Evolutionary conservation across 1,140 invertebrate species (phyloP), one percentile per base, ranked within the genome.

Genomic region (Platyscapa corneri): DNA sequence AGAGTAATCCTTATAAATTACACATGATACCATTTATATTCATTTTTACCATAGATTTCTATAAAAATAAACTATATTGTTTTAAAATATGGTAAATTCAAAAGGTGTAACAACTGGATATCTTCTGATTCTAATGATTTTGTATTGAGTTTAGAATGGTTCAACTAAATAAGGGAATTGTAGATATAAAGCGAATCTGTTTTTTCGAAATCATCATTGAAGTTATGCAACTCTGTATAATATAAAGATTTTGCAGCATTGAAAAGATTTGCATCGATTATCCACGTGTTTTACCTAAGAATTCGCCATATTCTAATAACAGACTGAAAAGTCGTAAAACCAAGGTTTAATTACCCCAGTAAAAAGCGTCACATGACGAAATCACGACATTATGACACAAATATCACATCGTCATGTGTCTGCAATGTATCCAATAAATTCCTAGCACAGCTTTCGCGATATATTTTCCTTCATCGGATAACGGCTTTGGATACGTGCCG

Each of bases 11-110:
- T 16, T 67, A 67, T 30, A 34, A 34, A 67, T 67, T 67, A 34
- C 10, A 34, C 0, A 67, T 32, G 14, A 32, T 67, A 34, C 32
- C 0, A 67, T 67, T 14, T 34, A 30, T 3, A 3, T 16, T 60
- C 27, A 1, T 60, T 67, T 34, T 67, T 20, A 34, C 16, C 32
- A 16, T 34, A 16, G 32, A 67, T 67, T 32, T 18, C 64, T 67
- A 67, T 67, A 67, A 67, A 67, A 67, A 67, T 67, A 67, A 67
- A 67, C 30, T 67, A 67, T 67, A 67, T 67, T 14, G 32, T 10
- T 67, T 67, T 67, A 67, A 8, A 67, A 67, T 34, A 32, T 20
- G 64, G 30, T 34, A 67, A 67, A 67, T 67, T 10, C 23, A 60
- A 60, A 60, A 27, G 56, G 56, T 60, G 20, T 60, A 60, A 67